Percentiles rank a stretch among this genome's conserved stretches.
Evolutionary conservation across 2,888 invertebrate genomes (phyloP).

Genomic region (Melanchra persicariae): DNA sequence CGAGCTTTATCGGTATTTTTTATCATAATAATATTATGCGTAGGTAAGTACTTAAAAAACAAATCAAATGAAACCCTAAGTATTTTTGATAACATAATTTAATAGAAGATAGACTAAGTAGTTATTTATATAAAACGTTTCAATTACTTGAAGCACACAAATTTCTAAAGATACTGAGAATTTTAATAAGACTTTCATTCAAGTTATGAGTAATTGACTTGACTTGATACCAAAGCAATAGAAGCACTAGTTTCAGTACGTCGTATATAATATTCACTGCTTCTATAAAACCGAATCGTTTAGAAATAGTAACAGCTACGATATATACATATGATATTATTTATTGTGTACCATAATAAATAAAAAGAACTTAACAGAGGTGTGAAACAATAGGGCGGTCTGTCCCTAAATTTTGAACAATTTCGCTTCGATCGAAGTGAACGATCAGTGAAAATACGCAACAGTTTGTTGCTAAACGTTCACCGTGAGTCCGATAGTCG

Average conservation of each 20-base stretch:
- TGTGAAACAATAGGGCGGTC: neutral
- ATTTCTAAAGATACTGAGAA: neutral
- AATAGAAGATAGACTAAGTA: neutral
- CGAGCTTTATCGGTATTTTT: slow-evolving; percentile 5
- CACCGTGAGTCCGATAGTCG: slow-evolving; percentile 64
- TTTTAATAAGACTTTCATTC: neutral
- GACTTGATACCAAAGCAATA: neutral
- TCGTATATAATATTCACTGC: neutral
- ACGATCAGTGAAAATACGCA: slow-evolving; percentile 37
- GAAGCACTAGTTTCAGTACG: neutral
- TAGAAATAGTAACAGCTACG: slow-evolving; percentile 1
- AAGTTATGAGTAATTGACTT: neutral
- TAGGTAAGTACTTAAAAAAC: neutral
- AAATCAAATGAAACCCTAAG: slow-evolving; percentile 18
- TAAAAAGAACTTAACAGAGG: neutral
- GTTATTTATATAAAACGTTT: neutral
- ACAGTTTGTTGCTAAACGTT: slow-evolving; percentile 64
- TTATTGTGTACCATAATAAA: neutral
- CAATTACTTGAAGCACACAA: neutral
- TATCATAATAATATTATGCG: neutral
- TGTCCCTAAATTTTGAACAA: neutral
- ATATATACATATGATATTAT: neutral
- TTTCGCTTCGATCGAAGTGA: neutral
- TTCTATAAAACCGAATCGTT: neutral
- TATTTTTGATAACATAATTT: neutral